phyloP scores from a whole-genome alignment of 1,140 invertebrate species.

The Pseudomyrmex concolor region DNA sequence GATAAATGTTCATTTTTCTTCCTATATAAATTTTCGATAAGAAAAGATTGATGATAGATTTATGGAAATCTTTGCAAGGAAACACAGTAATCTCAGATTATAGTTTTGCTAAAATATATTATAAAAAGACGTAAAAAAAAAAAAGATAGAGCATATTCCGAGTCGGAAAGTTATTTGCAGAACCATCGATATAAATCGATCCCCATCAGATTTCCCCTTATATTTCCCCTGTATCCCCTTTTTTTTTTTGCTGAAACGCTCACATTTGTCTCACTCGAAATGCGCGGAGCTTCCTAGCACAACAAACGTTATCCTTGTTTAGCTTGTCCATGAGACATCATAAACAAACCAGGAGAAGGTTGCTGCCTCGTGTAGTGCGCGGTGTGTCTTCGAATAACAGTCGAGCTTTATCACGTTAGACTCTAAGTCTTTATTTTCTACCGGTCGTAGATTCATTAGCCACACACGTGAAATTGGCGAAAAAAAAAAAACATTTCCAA shows the following conservation, averaged over 20 bases:
- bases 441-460: constrained; percentile 43
- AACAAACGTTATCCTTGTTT: constrained; percentile 50
- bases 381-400: constrained; percentile 53
- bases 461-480: constrained; percentile 4
- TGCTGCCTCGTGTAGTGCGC: constrained; percentile 28
- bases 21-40: constrained; percentile 24
- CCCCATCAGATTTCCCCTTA: constrained; percentile 15
- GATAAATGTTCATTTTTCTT: constrained; percentile 21
- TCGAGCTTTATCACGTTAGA: constrained; percentile 50
- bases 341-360: constrained; percentile 43
- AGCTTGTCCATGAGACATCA: constrained; percentile 49
- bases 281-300: constrained; percentile 34
- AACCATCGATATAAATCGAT: constrained; percentile 20
- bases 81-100: not conserved
- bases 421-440: constrained; percentile 56
- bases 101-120: not conserved
- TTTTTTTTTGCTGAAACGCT: not conserved
- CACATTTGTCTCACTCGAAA: constrained; percentile 41
- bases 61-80: not conserved
- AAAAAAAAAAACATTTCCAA: not conserved
- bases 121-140: not conserved
- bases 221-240: not conserved
- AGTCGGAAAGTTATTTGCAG: constrained; percentile 7
- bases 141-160: not conserved
- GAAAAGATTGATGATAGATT: constrained; percentile 4